A percentile compares a stretch with the other conserved stretches of the same genome.
Conservation (phyloP, 2,888 invertebrate genomes). For the Gisinianus flammeolus region DNA sequence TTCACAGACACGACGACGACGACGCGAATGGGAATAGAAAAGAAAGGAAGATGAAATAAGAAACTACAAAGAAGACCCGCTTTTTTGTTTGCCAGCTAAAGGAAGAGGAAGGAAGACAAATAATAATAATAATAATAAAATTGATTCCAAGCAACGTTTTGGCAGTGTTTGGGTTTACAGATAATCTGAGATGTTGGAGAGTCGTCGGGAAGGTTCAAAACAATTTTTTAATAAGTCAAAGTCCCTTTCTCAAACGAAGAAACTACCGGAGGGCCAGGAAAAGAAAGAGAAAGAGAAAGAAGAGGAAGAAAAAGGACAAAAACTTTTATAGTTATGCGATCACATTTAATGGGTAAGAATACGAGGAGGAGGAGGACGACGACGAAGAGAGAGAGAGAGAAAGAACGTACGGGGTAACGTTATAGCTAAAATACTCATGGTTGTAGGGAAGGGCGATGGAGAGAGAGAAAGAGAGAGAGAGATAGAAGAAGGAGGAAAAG, state of each 20-base stretch:
- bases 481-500: not conserved
- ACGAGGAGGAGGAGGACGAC: not conserved
- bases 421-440: too few species aligned
- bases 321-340: constrained; percentile 14
- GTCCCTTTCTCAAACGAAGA: not conserved
- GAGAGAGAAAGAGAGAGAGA: not conserved
- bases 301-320: not conserved
- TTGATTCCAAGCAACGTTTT: too few species aligned
- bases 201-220: not conserved
- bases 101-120: too few species aligned
- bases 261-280: not conserved
- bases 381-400: not conserved
- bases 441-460: not conserved
- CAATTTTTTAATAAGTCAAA: constrained; percentile 8
- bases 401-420: too few species aligned
- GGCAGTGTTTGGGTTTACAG: not conserved
- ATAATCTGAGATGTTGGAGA: not conserved
- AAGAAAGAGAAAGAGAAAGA: not conserved
- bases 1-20: not conserved
- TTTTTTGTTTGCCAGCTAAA: not conserved
- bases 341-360: constrained; percentile 16
- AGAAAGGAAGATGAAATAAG: not conserved
- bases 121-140: too few species aligned
- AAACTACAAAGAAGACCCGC: not conserved
- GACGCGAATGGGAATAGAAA: not conserved